Percentiles rank a stretch among this genome's conserved stretches.
phyloP scores from a whole-genome alignment of 1,140 invertebrate genomes.

The Brachionus asplanchnoidis region DNA sequence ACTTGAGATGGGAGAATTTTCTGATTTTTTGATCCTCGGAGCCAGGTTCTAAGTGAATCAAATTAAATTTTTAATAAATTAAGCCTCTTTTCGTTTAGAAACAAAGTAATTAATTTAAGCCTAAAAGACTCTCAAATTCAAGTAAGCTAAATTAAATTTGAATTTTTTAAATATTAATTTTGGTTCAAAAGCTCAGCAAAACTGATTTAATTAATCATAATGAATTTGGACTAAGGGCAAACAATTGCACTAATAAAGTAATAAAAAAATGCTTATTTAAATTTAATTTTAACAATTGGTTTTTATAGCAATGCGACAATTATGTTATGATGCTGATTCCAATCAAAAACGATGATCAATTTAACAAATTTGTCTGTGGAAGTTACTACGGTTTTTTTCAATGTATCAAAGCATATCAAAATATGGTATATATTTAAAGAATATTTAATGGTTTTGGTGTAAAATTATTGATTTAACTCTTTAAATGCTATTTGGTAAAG shows the following conservation, averaged over 20 bases:
- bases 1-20: neutral
- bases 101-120: neutral
- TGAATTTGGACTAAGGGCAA: neutral
- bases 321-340: neutral
- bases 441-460: too few relatives aligned
- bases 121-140: neutral
- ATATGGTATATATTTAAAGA: neutral
- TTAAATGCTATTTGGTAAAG: too few relatives aligned
- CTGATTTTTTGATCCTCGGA: neutral
- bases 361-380: conserved; percentile 18
- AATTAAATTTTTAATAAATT: neutral
- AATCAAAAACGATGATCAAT: neutral
- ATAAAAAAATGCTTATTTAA: too few relatives aligned
- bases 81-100: neutral
- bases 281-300: too few relatives aligned
- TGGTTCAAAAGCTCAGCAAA: neutral
- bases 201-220: neutral
- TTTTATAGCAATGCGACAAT: neutral
- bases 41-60: neutral
- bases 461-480: too few relatives aligned
- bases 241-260: neutral
- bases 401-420: conserved; percentile 3
- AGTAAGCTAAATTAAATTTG: neutral
- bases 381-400: neutral
- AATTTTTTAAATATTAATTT: neutral